Base-by-base conservation (phyloP, 2,797 vertebrate genomes). In the Melanotaenia nigrans region DNA sequence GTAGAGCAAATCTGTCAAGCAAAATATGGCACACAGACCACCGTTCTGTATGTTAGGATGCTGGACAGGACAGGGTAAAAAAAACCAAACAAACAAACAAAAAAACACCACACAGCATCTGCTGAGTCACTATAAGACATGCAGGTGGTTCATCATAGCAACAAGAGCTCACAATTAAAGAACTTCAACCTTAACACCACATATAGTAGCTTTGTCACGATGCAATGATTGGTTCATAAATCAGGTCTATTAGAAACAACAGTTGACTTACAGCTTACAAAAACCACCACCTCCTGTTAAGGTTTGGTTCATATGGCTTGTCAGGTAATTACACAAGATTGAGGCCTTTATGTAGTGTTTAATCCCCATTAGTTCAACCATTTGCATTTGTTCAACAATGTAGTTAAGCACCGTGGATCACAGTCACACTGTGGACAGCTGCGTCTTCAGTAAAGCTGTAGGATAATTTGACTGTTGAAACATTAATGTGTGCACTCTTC, bases 381-480 rank as follows among this genome's bases (percentile, higher is more conserved):
- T 40, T 40, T 42, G 3, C 36, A 47, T 25, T 61, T 57, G 42
- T 45, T 45, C 12, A 54, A 20, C 30, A 78, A 28, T 7, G 6
- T 33, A 25, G 35, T 70, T 28, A 65, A 73, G 38, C 12, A 3
- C 3, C 33, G 3, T 14, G 3, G 13, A 40, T 5, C 38, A 16
- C 38, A 4, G 38, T 40, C 14, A 16, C 38, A 40, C 2, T 40
- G 14, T 12, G 38, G 13, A 76, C 84, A 88, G 79, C 84, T 88
- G 82, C 79, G 58, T 22, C 61, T 72, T 65, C 1, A 56, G 18
- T 49, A 61, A 10, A 55, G 28, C 38, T 6, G 35, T 1, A 6
- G n/a, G 16, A 24, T 61, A 4, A 76, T 73, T 75, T 35, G 59
- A 38, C 40, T 64, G 45, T 71, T 61, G 73, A 30, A 61, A 42